These are phyloP conservation scores for Rallus limicola DNA, from an alignment of 2,113 vertebrate genomes.

Conservation along the genomic window DNA sequence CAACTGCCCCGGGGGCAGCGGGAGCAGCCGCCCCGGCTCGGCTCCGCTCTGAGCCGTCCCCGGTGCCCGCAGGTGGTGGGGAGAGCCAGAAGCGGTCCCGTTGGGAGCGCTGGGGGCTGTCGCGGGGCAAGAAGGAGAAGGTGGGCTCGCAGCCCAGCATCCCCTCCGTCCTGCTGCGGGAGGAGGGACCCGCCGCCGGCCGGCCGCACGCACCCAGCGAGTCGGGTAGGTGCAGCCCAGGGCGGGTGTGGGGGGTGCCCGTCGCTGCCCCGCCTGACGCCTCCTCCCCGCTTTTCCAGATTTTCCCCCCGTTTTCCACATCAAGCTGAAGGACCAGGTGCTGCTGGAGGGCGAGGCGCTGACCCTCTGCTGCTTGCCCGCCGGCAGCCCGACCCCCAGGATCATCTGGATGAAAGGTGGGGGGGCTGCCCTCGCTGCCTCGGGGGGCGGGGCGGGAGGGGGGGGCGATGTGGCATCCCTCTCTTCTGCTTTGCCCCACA, in stretches of 20 bases:
- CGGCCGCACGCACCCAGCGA: conserved; percentile 83
- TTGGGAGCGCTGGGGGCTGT: conserved; percentile 94
- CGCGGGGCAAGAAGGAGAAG: conserved; percentile 85
- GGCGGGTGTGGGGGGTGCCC: background rate
- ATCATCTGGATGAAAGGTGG: conserved; percentile 98
- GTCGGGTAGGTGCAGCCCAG: conserved; percentile 79
- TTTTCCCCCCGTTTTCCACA: conserved; percentile 95
- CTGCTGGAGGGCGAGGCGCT: conserved; percentile 93
- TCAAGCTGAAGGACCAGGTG: conserved; percentile 96
- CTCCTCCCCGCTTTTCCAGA: conserved; percentile 72
- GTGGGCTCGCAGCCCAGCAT: conserved; percentile 89
- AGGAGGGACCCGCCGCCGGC: conserved; percentile 78
- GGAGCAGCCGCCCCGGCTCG: rapidly evolving
- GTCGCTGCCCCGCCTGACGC: background rate
- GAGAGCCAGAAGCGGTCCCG: conserved; percentile 74
- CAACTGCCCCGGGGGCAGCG: rapidly evolving
- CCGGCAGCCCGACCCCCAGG: conserved; percentile 89
- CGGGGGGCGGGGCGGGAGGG: too few relatives aligned
- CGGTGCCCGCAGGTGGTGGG: background rate
- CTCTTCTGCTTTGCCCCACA: conserved; percentile 36
- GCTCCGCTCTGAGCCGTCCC: background rate
- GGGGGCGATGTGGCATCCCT: background rate
- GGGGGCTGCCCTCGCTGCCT: background rate
- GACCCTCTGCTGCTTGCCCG: conserved; percentile 94
- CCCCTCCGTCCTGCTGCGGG: conserved; percentile 82